Evolutionary conservation across 2,113 vertebrate species (phyloP).

Genomic region (Rhadina sibilatrix): DNA sequence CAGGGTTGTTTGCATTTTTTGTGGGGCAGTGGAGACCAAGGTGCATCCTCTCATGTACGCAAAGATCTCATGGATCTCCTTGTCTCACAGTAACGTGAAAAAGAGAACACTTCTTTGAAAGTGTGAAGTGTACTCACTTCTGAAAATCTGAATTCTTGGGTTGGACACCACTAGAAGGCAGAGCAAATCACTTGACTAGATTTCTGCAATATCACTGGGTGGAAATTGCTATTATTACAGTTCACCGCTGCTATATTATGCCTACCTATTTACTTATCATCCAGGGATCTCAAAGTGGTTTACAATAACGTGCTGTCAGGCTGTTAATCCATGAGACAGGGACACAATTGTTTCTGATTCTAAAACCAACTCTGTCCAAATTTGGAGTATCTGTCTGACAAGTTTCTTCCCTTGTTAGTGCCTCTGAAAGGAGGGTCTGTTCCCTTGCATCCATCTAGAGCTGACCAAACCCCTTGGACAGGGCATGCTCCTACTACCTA

Average conservation of each 20-base stretch:
- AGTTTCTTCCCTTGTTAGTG: not conserved
- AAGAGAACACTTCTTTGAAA: not conserved
- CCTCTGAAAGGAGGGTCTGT: not conserved
- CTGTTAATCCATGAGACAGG: not conserved
- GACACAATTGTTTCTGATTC: not conserved
- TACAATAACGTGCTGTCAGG: not conserved
- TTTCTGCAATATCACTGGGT: not conserved
- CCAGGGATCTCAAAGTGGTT: not conserved
- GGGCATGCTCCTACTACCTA: not conserved
- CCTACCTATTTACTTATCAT: conserved; percentile 14
- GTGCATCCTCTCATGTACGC: not conserved
- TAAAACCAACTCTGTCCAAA: not conserved
- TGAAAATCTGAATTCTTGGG: not conserved
- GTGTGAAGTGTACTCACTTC: not conserved
- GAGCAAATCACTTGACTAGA: not conserved
- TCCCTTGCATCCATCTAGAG: not conserved
- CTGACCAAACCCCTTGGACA: not conserved
- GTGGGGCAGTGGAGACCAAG: not conserved
- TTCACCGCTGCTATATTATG: not conserved
- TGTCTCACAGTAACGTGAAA: not conserved
- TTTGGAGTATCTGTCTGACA: not conserved
- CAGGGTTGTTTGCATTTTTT: not conserved
- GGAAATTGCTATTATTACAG: not conserved
- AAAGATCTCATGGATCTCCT: not conserved
- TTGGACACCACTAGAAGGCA: not conserved